Evolutionary conservation across 1,140 invertebrate species (phyloP), one percentile per base, ranked within the genome.

Genomic region (Teleopsis dalmanni): DNA sequence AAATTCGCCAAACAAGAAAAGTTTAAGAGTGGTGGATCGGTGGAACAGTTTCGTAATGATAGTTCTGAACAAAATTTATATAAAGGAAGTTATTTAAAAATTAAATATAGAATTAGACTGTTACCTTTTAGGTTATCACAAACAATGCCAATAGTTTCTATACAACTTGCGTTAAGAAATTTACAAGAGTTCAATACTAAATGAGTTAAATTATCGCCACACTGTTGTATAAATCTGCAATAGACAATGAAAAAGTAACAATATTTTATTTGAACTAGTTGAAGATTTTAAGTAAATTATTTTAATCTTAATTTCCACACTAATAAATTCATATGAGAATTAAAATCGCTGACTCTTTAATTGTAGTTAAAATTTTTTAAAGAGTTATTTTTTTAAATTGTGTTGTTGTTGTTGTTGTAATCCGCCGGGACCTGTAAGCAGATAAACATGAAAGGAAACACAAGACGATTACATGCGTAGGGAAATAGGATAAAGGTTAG

Each of bases 101-200:
- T n/a, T 43, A 47, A 42, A 46, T 33, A 42, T 34, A 26, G 21
- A 42, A 21, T n/a, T 10, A 22, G 13, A 29, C n/a, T 26, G n/a
- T 23, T 69, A 87, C 87, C 86, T 81, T 78, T 79, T 38, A 91
- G 73, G 72, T 80, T 79, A 57, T 75, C 72, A 61, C 84, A 88
- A 52, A 71, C 73, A 45, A 73, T 71, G 36, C 81, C 73, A 44
- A 90, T 77, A 38, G 77, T 72, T 60, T 72, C 72, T 50, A 89
- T 70, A 52, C 79, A 77, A 4, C 57, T 56, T 56, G 81, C 73
- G 66, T 85, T 80, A 16, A 89, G 77, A 72, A 87, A 88, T 58
- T 77, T 78, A 60, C 86, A 90, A 50, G 80, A 85, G 57, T 87
- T 83, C 45, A 91, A 65, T 43, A 83, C 74, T 51, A 91, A 68